Conservation (phyloP, 2,888 invertebrate species). For the Phanerotoma sp. region DNA sequence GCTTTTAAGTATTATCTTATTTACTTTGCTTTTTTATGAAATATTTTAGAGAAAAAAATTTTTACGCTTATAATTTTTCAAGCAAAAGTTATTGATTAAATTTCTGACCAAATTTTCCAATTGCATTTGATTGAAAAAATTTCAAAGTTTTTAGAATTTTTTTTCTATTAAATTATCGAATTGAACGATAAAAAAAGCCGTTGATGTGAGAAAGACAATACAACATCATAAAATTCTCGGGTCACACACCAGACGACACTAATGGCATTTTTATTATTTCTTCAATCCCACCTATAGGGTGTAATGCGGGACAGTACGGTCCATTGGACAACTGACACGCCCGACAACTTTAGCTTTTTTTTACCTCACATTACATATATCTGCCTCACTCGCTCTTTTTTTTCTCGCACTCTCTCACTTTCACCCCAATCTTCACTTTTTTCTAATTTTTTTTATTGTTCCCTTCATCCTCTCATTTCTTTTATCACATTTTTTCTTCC, state of each 20-base stretch:
- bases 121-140: too few species aligned
- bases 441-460: constrained; percentile 35
- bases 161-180: too few species aligned
- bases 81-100: too few species aligned
- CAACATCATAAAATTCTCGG: constrained; percentile 45
- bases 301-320: constrained; percentile 40
- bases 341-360: constrained; percentile 45
- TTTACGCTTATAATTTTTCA: too few species aligned
- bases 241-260: constrained; percentile 47
- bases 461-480: constrained; percentile 26
- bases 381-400: too few species aligned
- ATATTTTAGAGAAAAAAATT: too few species aligned
- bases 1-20: too few species aligned
- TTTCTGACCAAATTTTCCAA: too few species aligned
- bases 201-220: constrained; percentile 34
- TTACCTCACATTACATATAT: constrained; percentile 22
- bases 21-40: too few species aligned
- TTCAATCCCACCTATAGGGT: constrained; percentile 32
- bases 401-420: too few species aligned
- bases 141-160: too few species aligned
- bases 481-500: constrained; percentile 4
- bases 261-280: constrained; percentile 58
- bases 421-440: constrained; percentile 32
- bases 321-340: constrained; percentile 53
- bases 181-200: too few species aligned